Conservation (phyloP, 2,888 invertebrate genomes). For the Fragum whitleyi region DNA sequence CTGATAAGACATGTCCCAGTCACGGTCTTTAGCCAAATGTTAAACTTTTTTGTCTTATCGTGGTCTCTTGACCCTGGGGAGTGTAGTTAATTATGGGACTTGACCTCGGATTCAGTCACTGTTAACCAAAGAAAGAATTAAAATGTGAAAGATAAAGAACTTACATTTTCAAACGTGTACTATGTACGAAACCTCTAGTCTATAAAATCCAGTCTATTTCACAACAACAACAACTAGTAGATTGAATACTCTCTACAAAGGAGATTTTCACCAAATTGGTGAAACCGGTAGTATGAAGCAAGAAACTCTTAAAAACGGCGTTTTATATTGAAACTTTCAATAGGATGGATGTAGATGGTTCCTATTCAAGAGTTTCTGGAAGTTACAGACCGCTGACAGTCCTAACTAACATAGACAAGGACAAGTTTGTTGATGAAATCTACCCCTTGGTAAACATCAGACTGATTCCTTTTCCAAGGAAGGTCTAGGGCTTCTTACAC, state of each 20-base stretch:
- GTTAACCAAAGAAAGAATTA: no score
- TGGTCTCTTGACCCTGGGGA: no score
- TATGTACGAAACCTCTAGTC: no score
- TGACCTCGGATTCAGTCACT: no score
- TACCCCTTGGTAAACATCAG: background rate
- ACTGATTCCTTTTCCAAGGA: no score
- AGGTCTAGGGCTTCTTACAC: no score
- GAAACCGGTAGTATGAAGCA: background rate
- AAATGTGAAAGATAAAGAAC: no score
- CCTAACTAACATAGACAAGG: background rate
- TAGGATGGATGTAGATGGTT: background rate
- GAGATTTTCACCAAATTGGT: background rate
- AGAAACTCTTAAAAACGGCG: background rate
- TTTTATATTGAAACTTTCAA: background rate
- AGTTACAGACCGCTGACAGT: background rate
- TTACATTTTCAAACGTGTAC: no score
- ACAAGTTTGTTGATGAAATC: background rate
- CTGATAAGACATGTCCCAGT: no score
- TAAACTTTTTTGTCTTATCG: no score
- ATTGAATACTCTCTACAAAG: constrained; percentile 13
- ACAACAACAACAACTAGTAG: background rate
- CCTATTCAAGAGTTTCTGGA: background rate
- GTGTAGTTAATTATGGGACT: no score
- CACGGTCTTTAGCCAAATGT: no score
- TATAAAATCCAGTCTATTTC: background rate